Evolutionary conservation across 2,113 vertebrate genomes (phyloP), one percentile per base, ranked within the genome.

Genomic region (Scolopax mira): DNA sequence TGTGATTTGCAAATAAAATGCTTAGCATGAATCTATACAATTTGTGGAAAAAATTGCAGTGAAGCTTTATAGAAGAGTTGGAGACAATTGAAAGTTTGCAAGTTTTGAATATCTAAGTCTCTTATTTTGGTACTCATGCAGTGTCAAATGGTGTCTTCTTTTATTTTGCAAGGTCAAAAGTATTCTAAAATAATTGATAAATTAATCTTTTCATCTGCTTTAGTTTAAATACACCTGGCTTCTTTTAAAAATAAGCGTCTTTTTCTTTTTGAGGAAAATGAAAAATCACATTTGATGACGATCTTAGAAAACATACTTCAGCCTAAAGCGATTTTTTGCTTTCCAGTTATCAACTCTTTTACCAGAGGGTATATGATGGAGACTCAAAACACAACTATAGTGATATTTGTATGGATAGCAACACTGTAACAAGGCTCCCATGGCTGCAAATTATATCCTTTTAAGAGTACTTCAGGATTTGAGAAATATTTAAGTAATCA

Each of bases 401-500:
- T 48, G 65, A 65, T 92, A 96, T 85, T 82, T 91, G 69, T 83
- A 90, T 92, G 80, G 69, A 91, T 86, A 70, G 35, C 93, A 86
- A 66, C 39, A 79, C 74, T 64, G 46, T 42, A 95, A 85, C 85
- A 96, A 75, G 81, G 16, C 69, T 96, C 87, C 90, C 70, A 90
- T 67, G 84, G 93, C 84, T 96, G n/a, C 79, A 96, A 97, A 96
- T 79, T 96, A 22, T 79, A 88, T 94, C 85, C 60, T 96, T 97
- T 92, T 86, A 97, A 93, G 71, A 88, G 78, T 91, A 94, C 93
- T 96, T 86, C 75, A 96, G 61, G 79, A 90, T 94, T 95, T 83
- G 60, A 83, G 94, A 96, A 96, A 90, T 96, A 97, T 94, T 88
- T 96, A 94, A 92, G 82, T 93, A 97, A 91, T 96, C 84, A 90